Evolutionary conservation across 2,797 vertebrate species (phyloP).

Genomic region (Otolemur crassicaudatus): DNA sequence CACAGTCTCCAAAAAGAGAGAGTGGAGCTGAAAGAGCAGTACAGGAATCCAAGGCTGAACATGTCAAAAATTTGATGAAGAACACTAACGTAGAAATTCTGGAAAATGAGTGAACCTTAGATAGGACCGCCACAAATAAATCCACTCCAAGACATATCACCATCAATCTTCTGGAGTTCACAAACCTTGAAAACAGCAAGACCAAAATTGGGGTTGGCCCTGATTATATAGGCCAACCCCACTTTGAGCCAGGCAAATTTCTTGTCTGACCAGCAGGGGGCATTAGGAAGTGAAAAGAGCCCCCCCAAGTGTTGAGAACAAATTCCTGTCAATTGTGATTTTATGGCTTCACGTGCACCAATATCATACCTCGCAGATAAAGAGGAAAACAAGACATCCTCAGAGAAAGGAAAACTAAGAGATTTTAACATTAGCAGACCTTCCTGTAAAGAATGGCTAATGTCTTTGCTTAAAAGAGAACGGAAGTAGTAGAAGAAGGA

Average conservation of each 20-base stretch:
- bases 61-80: not conserved
- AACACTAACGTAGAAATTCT: not conserved
- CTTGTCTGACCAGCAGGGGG: not conserved
- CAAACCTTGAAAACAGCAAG: not conserved
- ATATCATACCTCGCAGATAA: not conserved
- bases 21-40: not conserved
- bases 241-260: not conserved
- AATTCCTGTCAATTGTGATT: not conserved
- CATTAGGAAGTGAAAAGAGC: not conserved
- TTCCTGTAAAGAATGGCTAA: not conserved
- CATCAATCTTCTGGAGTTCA: not conserved
- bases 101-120: not conserved
- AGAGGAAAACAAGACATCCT: not conserved
- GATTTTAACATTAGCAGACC: not conserved
- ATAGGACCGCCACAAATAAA: not conserved
- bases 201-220: not conserved
- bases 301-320: not conserved
- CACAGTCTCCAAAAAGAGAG: not conserved
- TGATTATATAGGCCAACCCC: not conserved
- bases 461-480: not conserved
- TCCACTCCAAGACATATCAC: not conserved
- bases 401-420: too few species aligned
- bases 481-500: not conserved
- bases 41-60: not conserved
- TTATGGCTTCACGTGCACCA: not conserved